These are phyloP conservation scores for Trogon melanurus DNA, from an alignment of 2,113 vertebrate genomes.

Conservation along the genomic window DNA sequence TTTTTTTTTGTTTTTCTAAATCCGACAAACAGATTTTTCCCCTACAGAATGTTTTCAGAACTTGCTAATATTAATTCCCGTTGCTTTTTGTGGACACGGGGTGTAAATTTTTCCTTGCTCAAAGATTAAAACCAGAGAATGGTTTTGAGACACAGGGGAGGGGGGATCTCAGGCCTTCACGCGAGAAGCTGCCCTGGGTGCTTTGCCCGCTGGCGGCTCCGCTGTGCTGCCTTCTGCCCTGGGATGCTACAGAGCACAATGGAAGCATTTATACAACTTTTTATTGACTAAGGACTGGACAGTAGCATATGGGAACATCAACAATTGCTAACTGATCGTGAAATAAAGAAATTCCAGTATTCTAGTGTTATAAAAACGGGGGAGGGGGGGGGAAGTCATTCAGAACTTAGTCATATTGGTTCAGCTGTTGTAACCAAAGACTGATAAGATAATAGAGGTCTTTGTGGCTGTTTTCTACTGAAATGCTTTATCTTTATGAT, in stretches of 20 bases:
- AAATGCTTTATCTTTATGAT: conserved; percentile 98
- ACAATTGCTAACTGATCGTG: conserved; percentile 89
- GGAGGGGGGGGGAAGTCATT: conserved; percentile 82
- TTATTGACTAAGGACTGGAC: conserved; percentile 85
- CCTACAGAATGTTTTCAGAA: background rate
- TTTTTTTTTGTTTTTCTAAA: conserved; percentile 1
- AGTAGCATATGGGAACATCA: conserved; percentile 86
- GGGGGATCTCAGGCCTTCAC: conserved; percentile 31
- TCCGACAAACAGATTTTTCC: background rate
- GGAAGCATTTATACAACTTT: conserved; percentile 86
- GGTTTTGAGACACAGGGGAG: background rate
- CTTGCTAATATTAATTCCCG: background rate
- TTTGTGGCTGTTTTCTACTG: conserved; percentile 95
- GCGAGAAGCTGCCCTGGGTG: conserved; percentile 10
- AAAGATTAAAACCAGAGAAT: conserved; percentile 9
- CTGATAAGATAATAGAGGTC: conserved; percentile 93
- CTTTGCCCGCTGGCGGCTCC: conserved; percentile 75
- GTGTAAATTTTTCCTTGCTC: background rate
- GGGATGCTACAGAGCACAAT: conserved; percentile 82
- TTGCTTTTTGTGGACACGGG: background rate
- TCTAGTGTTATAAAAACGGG: conserved; percentile 75
- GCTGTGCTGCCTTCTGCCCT: conserved; percentile 69
- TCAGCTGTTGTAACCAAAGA: conserved; percentile 97
- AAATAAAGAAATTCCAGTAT: conserved; percentile 95
- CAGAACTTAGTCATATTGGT: conserved; percentile 93